These are phyloP conservation scores for Nipponia nippon DNA, from an alignment of 2,113 vertebrate genomes.

Conservation along the genomic window DNA sequence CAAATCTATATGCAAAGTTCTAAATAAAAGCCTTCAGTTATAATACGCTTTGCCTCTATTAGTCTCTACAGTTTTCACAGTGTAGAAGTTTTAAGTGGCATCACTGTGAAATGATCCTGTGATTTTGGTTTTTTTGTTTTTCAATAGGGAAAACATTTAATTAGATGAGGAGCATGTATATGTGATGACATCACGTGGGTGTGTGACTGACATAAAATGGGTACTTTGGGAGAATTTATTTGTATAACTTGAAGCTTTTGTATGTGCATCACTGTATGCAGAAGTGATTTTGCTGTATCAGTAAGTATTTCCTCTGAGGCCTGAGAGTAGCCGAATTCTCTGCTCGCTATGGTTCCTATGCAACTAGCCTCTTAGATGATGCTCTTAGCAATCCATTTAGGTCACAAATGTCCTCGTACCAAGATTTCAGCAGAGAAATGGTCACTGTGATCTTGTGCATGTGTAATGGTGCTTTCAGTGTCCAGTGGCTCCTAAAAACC, in stretches of 20 bases:
- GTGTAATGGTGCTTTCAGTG: background rate
- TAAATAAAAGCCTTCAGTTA: slow-evolving; percentile 4
- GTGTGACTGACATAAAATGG: background rate
- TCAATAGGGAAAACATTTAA: background rate
- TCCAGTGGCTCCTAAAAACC: background rate
- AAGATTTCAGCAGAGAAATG: background rate
- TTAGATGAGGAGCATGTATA: background rate
- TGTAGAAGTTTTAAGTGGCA: background rate
- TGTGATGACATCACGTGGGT: background rate
- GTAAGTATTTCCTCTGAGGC: background rate
- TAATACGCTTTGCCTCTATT: background rate
- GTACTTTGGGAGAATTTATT: background rate
- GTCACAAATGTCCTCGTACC: background rate
- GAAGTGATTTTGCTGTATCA: background rate
- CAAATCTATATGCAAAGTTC: background rate
- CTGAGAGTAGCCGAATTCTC: background rate
- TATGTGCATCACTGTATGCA: background rate
- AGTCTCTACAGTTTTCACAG: background rate
- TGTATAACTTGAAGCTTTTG: background rate
- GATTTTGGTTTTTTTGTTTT: background rate
- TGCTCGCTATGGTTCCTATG: background rate
- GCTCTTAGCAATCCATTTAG: background rate
- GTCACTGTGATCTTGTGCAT: background rate
- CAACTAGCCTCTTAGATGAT: background rate
- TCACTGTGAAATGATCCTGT: background rate